These are phyloP conservation scores for Rhodinocichla rosea DNA, from an alignment of 2,113 vertebrate species.

Conservation along the genomic window DNA sequence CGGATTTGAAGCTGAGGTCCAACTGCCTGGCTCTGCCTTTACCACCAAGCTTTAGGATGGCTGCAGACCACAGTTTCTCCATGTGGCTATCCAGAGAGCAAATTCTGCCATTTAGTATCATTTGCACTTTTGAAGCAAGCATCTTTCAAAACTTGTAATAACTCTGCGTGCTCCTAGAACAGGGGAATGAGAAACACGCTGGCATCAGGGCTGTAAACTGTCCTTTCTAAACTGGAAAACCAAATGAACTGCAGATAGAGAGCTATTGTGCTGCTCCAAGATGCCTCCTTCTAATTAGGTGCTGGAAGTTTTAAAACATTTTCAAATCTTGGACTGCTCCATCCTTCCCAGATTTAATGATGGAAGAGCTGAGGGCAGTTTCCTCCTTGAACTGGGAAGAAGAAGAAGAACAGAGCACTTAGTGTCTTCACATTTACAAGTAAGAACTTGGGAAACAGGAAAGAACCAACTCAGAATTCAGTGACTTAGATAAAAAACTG, in stretches of 20 bases:
- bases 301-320: not conserved
- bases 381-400: not conserved
- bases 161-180: not conserved
- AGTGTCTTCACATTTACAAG: not conserved
- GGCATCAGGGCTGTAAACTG: not conserved
- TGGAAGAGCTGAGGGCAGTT: not conserved
- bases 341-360: not conserved
- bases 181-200: conserved; percentile 8
- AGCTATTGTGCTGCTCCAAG: not conserved
- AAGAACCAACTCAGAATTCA: not conserved
- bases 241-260: conserved; percentile 5
- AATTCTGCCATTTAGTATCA: not conserved
- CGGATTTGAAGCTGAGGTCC: not conserved
- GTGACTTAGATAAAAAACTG: not conserved
- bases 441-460: not conserved
- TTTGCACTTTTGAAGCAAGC: not conserved
- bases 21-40: not conserved
- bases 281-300: not conserved
- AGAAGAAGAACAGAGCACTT: not conserved
- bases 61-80: not conserved
- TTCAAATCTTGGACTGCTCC: not conserved
- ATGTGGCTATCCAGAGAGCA: not conserved
- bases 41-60: not conserved
- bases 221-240: conserved; percentile 24
- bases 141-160: not conserved